Evolutionary conservation across 2,113 vertebrate genomes (phyloP), one percentile per base, ranked within the genome.

Genomic region (Antennarius striatus): DNA sequence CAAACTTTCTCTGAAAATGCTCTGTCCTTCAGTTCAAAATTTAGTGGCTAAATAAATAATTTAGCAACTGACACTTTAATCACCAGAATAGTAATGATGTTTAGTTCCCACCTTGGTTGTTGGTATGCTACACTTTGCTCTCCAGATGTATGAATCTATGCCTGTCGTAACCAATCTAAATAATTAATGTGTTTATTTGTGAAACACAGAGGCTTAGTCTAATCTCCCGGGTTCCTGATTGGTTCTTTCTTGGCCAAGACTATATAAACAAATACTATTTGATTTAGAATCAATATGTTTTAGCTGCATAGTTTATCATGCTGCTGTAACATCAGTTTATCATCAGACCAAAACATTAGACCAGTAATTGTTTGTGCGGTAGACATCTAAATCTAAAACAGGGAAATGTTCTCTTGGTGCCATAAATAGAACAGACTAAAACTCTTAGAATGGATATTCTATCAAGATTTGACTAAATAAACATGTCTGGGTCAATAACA

Each of bases 241-340:
- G 6, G 51, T 42, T 74, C 36, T 62, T 32, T 59, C 29, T 58
- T 30, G 13, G 36, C 55, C 43, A 36, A 63, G 13, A 15, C 4
- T 40, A 40, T 13, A 36, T 56, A 10, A 68, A 43, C 56, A 48
- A 62, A 50, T 50, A 46, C 63, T 36, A 42, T 62, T 36, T 76
- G 56, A 57, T 64, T 56, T 28, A 8, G n/a, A 32, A 56, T 60
- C 62, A 15, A 76, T 76, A n/a, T 15, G 9, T 55, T 75, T 72
- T 47, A 67, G 51, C 68, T 68, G 66, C 55, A 48, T 64, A 58
- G 67, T 81, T 75, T 64, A 73, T 81, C 64, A 63, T 30, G 36
- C 15, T 2, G 32, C 22, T 2, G 2, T 1, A 22, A 22, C 22
- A 22, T 22, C 22, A 22, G 22, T 22, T 22, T 22, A 22, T 22